Evolutionary conservation across 2,888 invertebrate genomes (phyloP).

Genomic region (Eupeodes latifasciatus): DNA sequence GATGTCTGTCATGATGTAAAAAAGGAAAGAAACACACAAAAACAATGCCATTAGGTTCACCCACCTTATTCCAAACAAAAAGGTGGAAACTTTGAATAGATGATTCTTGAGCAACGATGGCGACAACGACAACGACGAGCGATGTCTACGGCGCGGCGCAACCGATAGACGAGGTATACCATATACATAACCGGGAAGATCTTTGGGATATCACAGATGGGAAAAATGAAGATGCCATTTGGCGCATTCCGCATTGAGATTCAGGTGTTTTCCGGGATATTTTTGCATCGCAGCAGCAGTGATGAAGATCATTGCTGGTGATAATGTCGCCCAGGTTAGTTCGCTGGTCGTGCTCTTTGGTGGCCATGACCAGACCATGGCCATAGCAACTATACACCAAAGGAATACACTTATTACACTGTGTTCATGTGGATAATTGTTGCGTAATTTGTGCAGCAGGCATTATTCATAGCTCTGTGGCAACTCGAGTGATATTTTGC

Average conservation of each 20-base stretch:
- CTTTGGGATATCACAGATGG: slow-evolving; percentile 36
- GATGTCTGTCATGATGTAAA: background rate
- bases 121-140: slow-evolving; percentile 5
- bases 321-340: slow-evolving; percentile 70
- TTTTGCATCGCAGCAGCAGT: slow-evolving; percentile 55
- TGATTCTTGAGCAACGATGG: background rate
- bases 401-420: slow-evolving; percentile 22
- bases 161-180: background rate
- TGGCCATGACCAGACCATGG: slow-evolving; percentile 53
- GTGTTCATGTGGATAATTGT: slow-evolving; percentile 75
- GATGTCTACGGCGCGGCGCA: too few species aligned
- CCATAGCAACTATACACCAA: background rate
- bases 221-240: slow-evolving; percentile 69
- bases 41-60: slow-evolving; percentile 72
- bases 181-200: background rate
- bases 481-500: slow-evolving; percentile 6
- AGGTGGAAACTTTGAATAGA: slow-evolving; percentile 19
- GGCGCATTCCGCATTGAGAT: slow-evolving; percentile 60
- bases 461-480: slow-evolving; percentile 44
- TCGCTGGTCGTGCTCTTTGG: slow-evolving; percentile 66
- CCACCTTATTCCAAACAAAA: slow-evolving; percentile 54
- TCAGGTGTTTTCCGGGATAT: slow-evolving; percentile 72
- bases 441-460: slow-evolving; percentile 73
- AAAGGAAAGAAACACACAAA: background rate
- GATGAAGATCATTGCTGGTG: slow-evolving; percentile 55